Evolutionary conservation across 2,113 vertebrate species (phyloP), one percentile per base, ranked within the genome.

Genomic region (Fregetta grallaria): DNA sequence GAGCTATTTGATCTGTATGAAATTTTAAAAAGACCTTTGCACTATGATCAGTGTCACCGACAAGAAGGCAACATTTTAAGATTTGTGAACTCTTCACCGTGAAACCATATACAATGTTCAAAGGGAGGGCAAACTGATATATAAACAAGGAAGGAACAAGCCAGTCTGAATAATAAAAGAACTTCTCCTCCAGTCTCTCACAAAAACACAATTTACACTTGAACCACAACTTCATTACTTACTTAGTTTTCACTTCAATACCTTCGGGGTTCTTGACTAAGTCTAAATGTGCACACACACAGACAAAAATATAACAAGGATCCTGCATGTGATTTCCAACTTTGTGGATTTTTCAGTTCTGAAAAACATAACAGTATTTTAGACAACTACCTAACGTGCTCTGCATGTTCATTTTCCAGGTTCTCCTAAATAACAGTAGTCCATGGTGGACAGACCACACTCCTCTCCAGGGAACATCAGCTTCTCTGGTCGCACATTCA

Each of bases 21-120:
- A 96, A 94, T 90, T 93, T 90, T 59, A 34, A 86, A 89, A 94
- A 94, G 91, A 97, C 94, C 91, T 95, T 86, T 97, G 92, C 89
- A 73, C 76, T 91, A 72, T 17, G 76, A 94, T 91, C 86, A 50
- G 74, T 47, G 52, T 77, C 92, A 81, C 77, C 71, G 74, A 91
- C 78, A 83, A 92, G 78, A 88, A 80, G 70, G 63, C 55, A 95
- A 87, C 77, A 61, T 92, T 94, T 90, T 86, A 89, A 88, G 74
- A 94, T 79, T 88, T 90, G 92, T 94, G 94, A 95, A 94, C 96
- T 94, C 85, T 91, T 94, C 82, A 88, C 87, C 13, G 0, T 59
- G 42, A 95, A 93, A 88, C 63, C 81, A 75, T 92, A 79, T 20
- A 83, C 26, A 76, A 67, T 50, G 65, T 80, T 95, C 78, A 94